Conservation (phyloP, 1,140 invertebrate genomes). For the Drosophila nigrodunni region DNA sequence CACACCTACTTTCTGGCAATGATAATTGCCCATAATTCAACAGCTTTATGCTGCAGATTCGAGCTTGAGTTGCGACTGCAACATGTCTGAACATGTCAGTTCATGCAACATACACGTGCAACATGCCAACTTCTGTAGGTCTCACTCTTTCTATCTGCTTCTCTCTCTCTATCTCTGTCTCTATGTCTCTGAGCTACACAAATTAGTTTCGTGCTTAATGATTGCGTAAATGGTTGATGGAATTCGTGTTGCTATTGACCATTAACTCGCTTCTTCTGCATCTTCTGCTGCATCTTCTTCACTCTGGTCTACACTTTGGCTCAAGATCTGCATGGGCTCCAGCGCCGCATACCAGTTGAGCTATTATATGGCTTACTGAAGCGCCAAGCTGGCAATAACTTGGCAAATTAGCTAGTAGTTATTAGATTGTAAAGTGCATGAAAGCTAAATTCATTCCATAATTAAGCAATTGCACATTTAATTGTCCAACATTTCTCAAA, state of each 20-base stretch:
- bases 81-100: constrained; percentile 42
- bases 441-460: constrained; percentile 26
- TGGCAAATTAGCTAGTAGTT: constrained; percentile 49
- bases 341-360: background rate
- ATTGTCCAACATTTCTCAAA: constrained; percentile 13
- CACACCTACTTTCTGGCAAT: constrained; percentile 76
- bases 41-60: constrained; percentile 69
- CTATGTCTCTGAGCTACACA: constrained; percentile 63
- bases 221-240: constrained; percentile 80
- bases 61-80: constrained; percentile 34
- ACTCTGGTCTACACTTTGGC: background rate
- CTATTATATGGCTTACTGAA: constrained; percentile 35
- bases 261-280: constrained; percentile 55
- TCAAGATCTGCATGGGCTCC: background rate
- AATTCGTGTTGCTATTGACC: constrained; percentile 74
- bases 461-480: constrained; percentile 32
- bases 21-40: constrained; percentile 82
- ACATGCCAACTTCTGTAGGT: constrained; percentile 65
- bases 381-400: constrained; percentile 45
- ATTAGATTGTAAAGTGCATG: constrained; percentile 44
- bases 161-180: background rate
- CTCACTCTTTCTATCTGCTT: background rate
- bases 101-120: constrained; percentile 57
- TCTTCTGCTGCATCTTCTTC: constrained; percentile 20
- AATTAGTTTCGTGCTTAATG: constrained; percentile 81